Conservation (phyloP, 1,140 invertebrate genomes). For the Drosophila cardini region DNA sequence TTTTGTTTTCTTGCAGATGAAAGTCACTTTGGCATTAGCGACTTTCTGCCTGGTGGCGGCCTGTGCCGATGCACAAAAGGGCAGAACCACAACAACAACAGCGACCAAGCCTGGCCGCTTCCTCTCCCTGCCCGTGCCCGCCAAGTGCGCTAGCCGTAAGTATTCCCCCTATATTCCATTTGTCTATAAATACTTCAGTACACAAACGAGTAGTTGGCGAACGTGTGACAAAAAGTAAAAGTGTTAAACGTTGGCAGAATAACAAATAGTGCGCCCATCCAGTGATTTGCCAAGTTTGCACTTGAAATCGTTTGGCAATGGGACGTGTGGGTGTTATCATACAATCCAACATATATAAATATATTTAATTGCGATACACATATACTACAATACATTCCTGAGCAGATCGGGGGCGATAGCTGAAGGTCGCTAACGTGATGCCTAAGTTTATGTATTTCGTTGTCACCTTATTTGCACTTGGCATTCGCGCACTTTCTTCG, state of each 20-base stretch:
- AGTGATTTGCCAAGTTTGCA: conserved; percentile 71
- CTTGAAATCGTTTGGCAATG: conserved; percentile 79
- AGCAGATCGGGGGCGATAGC: conserved; percentile 6
- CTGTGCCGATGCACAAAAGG: conserved; percentile 71
- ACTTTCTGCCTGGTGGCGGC: conserved; percentile 83
- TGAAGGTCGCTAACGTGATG: conserved; percentile 70
- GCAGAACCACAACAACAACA: conserved; percentile 80
- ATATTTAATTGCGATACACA: conserved; percentile 24
- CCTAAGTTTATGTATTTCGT: neutral
- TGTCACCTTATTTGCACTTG: conserved; percentile 20
- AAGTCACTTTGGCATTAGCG: conserved; percentile 83
- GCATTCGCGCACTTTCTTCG: conserved; percentile 59
- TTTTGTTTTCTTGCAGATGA: conserved; percentile 72
- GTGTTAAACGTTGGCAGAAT: conserved; percentile 61
- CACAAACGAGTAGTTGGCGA: conserved; percentile 3
- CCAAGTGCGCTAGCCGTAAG: conserved; percentile 93
- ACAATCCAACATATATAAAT: conserved; percentile 26
- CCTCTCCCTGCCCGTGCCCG: conserved; percentile 90
- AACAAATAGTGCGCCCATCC: conserved; percentile 46
- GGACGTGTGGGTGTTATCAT: conserved; percentile 63
- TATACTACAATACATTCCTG: neutral
- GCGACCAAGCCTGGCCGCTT: conserved; percentile 88
- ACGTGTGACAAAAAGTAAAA: conserved; percentile 70
- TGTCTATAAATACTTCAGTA: conserved; percentile 18
- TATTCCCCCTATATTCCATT: conserved; percentile 68